These are phyloP conservation scores for Glyphotaelius pellucidus DNA, from an alignment of 2,888 invertebrate genomes.

Conservation along the genomic window DNA sequence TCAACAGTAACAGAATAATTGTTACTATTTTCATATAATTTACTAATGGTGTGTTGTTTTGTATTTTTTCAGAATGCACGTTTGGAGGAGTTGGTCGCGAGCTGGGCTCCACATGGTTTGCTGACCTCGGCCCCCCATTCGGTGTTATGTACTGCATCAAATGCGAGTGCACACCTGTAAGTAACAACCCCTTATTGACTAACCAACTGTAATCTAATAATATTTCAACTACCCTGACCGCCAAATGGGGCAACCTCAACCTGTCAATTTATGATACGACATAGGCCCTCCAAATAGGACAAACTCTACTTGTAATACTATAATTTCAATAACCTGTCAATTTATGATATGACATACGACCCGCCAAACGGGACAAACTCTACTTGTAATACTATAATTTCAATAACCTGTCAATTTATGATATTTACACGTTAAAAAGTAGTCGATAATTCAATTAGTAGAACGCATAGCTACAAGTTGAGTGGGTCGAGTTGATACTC, in stretches of 20 bases:
- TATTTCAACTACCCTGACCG: not conserved
- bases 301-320: too few species aligned
- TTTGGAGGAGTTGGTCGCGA: constrained; percentile 93
- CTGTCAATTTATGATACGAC: too few species aligned
- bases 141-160: constrained; percentile 97
- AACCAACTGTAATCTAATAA: not conserved
- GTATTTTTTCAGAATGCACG: constrained; percentile 87
- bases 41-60: constrained; percentile 21
- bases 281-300: too few species aligned
- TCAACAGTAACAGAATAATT: too few species aligned
- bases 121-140: constrained; percentile 94
- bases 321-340: too few species aligned
- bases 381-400: too few species aligned
- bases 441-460: not conserved
- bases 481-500: not conserved
- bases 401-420: not conserved
- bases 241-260: not conserved
- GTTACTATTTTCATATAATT: not conserved
- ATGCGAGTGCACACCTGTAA: constrained; percentile 96
- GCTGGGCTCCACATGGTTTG: constrained; percentile 94
- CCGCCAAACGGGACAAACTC: not conserved
- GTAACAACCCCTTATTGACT: constrained; percentile 71
- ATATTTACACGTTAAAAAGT: not conserved
- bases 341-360: too few species aligned
- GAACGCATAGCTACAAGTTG: not conserved